Conservation (phyloP, 2,797 vertebrate species). For the Melanotaenia boesemani region DNA sequence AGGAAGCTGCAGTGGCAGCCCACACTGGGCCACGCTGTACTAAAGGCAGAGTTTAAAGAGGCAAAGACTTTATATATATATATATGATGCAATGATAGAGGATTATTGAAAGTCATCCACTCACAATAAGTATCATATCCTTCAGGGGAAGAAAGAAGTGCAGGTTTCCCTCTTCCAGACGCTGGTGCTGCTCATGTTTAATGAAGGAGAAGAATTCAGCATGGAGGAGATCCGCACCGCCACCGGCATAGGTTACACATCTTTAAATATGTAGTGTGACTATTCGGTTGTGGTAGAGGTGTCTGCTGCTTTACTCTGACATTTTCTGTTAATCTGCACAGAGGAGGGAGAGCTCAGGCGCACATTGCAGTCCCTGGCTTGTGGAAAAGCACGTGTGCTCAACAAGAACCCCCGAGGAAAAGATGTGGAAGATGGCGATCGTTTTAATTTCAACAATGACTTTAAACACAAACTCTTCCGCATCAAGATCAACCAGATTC, state of each 20-base stretch:
- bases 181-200: conserved; percentile 98
- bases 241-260: conserved; percentile 93
- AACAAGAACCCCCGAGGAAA: conserved; percentile 97
- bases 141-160: conserved; percentile 97
- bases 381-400: conserved; percentile 96
- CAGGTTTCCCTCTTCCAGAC: conserved; percentile 99
- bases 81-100: neutral
- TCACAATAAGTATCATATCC: conserved; percentile 22
- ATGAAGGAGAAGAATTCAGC: conserved; percentile 98
- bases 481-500: conserved; percentile 99
- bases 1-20: conserved; percentile 99
- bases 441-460: conserved; percentile 97
- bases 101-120: neutral
- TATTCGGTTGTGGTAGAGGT: neutral
- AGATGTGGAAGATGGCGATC: conserved; percentile 98
- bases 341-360: conserved; percentile 96
- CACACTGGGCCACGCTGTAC: conserved; percentile 96
- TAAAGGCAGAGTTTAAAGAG: conserved; percentile 99
- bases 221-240: conserved; percentile 97
- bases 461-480: conserved; percentile 99
- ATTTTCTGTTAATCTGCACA: conserved; percentile 40
- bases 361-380: conserved; percentile 96
- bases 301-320: conserved; percentile 10
- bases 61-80: conserved; percentile 64
- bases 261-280: conserved; percentile 8